These are phyloP conservation scores for Choristoneura rosaceana DNA, from an alignment of 2,888 invertebrate genomes.

Conservation along the genomic window DNA sequence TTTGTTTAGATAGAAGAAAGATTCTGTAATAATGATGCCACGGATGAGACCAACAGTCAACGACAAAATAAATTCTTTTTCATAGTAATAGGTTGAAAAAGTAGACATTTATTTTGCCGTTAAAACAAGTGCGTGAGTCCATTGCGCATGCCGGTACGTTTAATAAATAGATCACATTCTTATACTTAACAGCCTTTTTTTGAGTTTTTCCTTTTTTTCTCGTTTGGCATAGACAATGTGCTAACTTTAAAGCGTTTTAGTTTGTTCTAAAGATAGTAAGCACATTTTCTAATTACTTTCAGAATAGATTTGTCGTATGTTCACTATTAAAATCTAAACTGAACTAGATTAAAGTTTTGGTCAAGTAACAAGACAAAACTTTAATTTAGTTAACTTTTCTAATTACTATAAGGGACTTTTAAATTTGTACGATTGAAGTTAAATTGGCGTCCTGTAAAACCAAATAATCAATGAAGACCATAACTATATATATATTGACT, in stretches of 20 bases:
- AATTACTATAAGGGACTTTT: constrained; percentile 15
- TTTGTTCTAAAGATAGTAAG: constrained; percentile 1
- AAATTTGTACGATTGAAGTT: background rate
- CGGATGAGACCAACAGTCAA: background rate
- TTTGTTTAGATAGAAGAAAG: background rate
- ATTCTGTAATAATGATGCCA: background rate
- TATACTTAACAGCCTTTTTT: constrained; percentile 78
- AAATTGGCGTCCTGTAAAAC: no score
- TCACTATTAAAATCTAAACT: constrained; percentile 16
- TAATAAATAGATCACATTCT: constrained; percentile 75
- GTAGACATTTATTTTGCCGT: background rate
- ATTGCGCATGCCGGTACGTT: constrained; percentile 71
- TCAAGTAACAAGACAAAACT: constrained; percentile 7
- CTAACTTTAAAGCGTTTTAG: constrained; percentile 4
- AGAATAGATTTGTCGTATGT: constrained; percentile 27
- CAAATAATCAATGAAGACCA: no score
- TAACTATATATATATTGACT: no score
- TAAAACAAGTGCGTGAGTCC: constrained; percentile 55
- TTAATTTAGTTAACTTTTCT: constrained; percentile 1
- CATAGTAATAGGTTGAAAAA: background rate
- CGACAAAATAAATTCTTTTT: background rate
- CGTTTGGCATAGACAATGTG: constrained; percentile 45
- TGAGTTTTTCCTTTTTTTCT: constrained; percentile 64
- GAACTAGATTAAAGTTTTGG: constrained; percentile 8
- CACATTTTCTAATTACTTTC: constrained; percentile 25